phyloP scores from a whole-genome alignment of 2,888 invertebrate species.

The Timandra comae region DNA sequence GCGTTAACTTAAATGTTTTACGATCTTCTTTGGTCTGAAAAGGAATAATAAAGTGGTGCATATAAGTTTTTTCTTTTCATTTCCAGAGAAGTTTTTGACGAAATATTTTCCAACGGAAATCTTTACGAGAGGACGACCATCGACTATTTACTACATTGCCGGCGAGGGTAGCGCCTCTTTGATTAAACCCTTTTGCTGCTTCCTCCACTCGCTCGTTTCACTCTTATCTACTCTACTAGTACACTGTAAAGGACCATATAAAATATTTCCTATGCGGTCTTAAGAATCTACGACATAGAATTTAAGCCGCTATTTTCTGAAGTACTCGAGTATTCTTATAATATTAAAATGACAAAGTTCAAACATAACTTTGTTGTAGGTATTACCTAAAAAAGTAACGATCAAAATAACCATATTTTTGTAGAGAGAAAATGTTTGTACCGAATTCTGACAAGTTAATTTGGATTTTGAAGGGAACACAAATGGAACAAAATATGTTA shows the following conservation, averaged over 20 bases:
- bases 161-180: slow-evolving; percentile 49
- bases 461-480: no score
- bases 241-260: slow-evolving; percentile 41
- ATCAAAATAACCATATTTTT: no score
- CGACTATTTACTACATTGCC: slow-evolving; percentile 53
- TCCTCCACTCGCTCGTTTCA: slow-evolving; percentile 42
- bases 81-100: slow-evolving; percentile 15
- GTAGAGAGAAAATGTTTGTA: no score
- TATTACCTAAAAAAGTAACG: no score
- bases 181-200: slow-evolving; percentile 60
- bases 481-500: no score
- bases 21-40: slow-evolving; percentile 12
- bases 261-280: slow-evolving; percentile 37
- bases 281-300: neutral
- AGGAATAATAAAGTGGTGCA: slow-evolving; percentile 17
- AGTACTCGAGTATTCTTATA: neutral
- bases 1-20: slow-evolving; percentile 16
- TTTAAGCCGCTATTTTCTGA: slow-evolving; percentile 19
- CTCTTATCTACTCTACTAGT: slow-evolving; percentile 49
- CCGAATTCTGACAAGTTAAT: no score
- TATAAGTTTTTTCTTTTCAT: slow-evolving; percentile 12
- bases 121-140: slow-evolving; percentile 28
- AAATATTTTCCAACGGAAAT: slow-evolving; percentile 26
- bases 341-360: neutral
- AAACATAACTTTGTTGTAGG: neutral